A percentile compares a stretch with the other conserved stretches of the same genome.
These are phyloP conservation scores for Phataginus tetradactyla DNA, from an alignment of 2,797 vertebrate genomes.

Conservation along the genomic window DNA sequence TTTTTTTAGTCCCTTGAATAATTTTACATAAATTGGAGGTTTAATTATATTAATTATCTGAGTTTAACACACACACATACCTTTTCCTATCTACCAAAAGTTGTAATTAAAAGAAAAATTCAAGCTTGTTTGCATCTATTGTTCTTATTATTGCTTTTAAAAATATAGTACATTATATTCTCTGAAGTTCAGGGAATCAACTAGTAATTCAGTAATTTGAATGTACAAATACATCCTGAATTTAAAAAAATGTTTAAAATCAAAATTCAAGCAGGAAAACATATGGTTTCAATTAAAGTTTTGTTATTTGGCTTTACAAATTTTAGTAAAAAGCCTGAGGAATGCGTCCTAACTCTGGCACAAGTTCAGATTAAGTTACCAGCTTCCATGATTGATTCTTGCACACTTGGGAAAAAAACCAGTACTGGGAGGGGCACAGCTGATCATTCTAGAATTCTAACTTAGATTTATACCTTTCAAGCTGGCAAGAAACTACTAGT, in stretches of 20 bases:
- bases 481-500: not conserved
- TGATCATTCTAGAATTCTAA: conserved; percentile 48
- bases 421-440: not conserved
- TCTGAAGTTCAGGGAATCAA: not conserved
- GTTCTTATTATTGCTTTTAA: not conserved
- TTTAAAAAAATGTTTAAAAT: not conserved
- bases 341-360: conserved; percentile 29
- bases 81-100: not conserved
- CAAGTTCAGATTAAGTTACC: conserved; percentile 45
- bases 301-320: conserved; percentile 61
- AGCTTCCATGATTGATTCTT: not conserved
- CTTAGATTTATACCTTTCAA: conserved; percentile 5
- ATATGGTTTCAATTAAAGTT: conserved; percentile 49
- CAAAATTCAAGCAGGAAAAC: conserved; percentile 13
- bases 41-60: not conserved
- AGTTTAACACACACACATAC: not conserved
- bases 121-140: not conserved
- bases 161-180: not conserved
- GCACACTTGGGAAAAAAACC: not conserved
- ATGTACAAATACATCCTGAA: not conserved
- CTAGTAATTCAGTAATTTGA: not conserved
- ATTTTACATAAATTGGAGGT: not conserved
- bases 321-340: conserved; percentile 44
- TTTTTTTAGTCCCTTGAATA: not conserved
- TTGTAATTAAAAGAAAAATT: not conserved